Conservation (phyloP, 2,888 invertebrate species). For the Megamerina dolium region DNA sequence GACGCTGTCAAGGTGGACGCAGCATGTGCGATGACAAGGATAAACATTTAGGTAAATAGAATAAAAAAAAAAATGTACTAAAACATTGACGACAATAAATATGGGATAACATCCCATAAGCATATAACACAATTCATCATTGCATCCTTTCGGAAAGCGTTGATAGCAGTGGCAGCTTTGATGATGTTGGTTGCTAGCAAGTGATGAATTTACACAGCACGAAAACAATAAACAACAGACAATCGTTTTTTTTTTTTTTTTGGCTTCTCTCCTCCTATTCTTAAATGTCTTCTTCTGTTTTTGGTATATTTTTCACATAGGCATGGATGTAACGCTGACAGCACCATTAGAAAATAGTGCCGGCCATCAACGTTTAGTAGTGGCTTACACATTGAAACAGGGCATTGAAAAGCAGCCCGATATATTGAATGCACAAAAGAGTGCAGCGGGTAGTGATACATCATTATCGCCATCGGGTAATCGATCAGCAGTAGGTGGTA, state of each 20-base stretch:
- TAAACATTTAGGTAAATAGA: conserved; percentile 47
- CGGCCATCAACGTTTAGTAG: conserved; percentile 76
- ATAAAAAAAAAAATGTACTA: neutral
- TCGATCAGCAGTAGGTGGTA: too few species aligned
- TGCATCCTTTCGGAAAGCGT: too few species aligned
- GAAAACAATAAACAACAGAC: too few species aligned
- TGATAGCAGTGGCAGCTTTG: too few species aligned
- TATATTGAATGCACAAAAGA: conserved; percentile 73
- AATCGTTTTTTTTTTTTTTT: too few species aligned
- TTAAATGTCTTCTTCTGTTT: neutral
- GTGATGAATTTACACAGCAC: too few species aligned
- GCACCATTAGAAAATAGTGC: conserved; percentile 70
- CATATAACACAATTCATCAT: too few species aligned
- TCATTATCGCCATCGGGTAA: conserved; percentile 46
- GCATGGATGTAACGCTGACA: conserved; percentile 51
- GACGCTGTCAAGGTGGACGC: conserved; percentile 55
- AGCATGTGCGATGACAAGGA: conserved; percentile 51
- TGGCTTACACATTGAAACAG: conserved; percentile 77
- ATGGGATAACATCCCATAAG: too few species aligned
- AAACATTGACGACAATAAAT: too few species aligned
- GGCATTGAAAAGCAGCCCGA: conserved; percentile 69
- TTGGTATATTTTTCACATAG: conserved; percentile 29
- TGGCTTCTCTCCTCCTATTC: neutral
- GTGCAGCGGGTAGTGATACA: conserved; percentile 49
- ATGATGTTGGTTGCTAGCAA: too few species aligned